Base-by-base conservation (phyloP, 1,140 invertebrate species). In the Aphidius gifuensis region DNA sequence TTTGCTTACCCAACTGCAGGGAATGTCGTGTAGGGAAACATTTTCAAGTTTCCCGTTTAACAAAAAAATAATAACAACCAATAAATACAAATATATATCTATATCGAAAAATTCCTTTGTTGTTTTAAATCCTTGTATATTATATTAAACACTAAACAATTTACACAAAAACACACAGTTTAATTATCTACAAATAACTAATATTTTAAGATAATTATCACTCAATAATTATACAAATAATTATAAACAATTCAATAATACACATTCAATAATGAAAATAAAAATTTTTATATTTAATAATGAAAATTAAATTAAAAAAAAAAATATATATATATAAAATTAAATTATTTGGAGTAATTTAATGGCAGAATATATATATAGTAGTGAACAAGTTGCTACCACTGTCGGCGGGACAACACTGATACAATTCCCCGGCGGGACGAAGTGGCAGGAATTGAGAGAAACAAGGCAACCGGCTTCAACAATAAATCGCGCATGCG, bases 21-120 rank as follows among this genome's bases (percentile, higher is more conserved):
- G 58, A 81, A 81, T 38, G 78, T 77, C 7, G 79, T 75, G 66
- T 80, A 81, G 11, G 79, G 77, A 70, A 80, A 81, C 79, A 81
- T 81, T 61, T 61, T 67, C 49, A 16, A 16, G 61, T 42, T 40
- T 62, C 54, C 45, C 59, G 43, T 43, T 43, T 5, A 56, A 9
- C 39, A 56, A 42, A 40, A 40, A 56, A 43, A 43, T 21, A 56
- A 9, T 42, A 21, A 9, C 5, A 43, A 56, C 5, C 11, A 43
- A 43, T 21, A 43, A 56, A 56, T 40, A 49, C 46, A 59, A 46
- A 42, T 16, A 16, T 16, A 16, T 16, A 16, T 16, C 16, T 16
- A 16, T 16, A 16, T 16, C 1, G 40, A 49, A 32, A 32, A 32
- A 32, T 32, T 32, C 23, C 23, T 32, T 32, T 32, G 23, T 32